A percentile compares a stretch with the other conserved stretches of the same genome.
Conservation (phyloP, 2,888 invertebrate genomes). For the Polyommatus icarus region DNA sequence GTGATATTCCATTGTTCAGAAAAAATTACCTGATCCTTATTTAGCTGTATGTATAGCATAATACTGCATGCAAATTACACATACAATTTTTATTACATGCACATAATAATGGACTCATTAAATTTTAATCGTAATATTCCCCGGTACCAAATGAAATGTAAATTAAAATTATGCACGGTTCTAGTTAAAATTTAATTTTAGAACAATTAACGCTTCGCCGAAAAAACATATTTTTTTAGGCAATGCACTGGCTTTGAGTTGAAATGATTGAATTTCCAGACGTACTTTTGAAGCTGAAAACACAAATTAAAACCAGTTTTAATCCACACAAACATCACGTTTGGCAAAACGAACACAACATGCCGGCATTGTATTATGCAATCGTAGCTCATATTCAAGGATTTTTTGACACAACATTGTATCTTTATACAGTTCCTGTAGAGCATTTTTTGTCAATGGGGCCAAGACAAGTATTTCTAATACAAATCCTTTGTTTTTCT, state of each 20-base stretch:
- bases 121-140: background rate
- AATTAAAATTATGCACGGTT: background rate
- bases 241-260: background rate
- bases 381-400: background rate
- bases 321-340: background rate
- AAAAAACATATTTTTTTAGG: background rate
- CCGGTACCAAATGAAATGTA: background rate
- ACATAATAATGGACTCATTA: background rate
- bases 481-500: background rate
- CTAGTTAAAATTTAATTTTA: background rate
- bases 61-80: no score
- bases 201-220: background rate
- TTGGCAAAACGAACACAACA: background rate
- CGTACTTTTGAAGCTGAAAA: slow-evolving; percentile 4
- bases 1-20: no score
- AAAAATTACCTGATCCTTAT: no score
- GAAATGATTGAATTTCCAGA: background rate
- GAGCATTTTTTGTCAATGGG: background rate
- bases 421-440: background rate
- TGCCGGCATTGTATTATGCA: background rate
- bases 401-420: background rate
- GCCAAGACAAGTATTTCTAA: background rate
- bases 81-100: no score
- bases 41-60: no score
- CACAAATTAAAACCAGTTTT: slow-evolving; percentile 4